phyloP scores from a whole-genome alignment of 2,113 vertebrate genomes.

The Agapornis roseicollis region DNA sequence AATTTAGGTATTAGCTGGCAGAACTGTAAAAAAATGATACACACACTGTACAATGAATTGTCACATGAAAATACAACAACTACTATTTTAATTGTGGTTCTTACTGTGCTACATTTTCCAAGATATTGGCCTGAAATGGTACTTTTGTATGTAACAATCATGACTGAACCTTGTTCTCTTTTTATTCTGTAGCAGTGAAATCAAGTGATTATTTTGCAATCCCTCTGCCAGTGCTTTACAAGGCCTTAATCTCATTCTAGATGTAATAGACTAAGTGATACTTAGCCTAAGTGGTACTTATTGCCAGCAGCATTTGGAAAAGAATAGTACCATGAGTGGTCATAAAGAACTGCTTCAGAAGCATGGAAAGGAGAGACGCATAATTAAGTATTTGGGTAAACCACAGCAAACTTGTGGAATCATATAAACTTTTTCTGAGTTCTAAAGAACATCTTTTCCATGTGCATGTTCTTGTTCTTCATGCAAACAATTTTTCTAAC shows the following conservation, averaged over 20 bases:
- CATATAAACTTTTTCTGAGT: neutral
- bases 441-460: neutral
- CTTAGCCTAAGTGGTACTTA: neutral
- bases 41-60: neutral
- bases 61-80: neutral
- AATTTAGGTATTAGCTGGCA: neutral
- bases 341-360: neutral
- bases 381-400: neutral
- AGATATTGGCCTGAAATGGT: neutral
- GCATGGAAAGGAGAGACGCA: neutral
- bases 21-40: neutral
- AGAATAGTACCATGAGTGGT: neutral
- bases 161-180: neutral
- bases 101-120: neutral
- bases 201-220: neutral
- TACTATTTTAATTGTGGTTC: neutral
- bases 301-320: neutral
- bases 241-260: neutral
- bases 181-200: neutral
- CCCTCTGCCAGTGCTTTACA: neutral
- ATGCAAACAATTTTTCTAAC: neutral
- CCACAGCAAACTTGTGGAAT: neutral
- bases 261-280: neutral
- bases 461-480: neutral
- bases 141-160: neutral